Base-by-base conservation (phyloP, 1,140 invertebrate species). In the Maconellicoccus hirsutus region DNA sequence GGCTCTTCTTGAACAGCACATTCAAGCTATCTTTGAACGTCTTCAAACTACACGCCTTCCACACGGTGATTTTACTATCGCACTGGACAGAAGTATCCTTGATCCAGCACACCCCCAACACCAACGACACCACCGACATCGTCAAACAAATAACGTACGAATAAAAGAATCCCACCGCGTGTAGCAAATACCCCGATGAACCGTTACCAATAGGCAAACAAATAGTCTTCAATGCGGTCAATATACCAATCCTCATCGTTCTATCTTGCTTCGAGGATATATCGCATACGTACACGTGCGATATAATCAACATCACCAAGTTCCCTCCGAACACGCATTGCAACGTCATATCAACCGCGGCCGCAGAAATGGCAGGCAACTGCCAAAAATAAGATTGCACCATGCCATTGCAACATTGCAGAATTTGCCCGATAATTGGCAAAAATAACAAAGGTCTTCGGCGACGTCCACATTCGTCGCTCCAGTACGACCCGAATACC, bases 361-460 rank as follows among this genome's bases (percentile, higher is more conserved):
- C 8, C 16, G 61, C 29, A 25, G 38, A 22, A 22, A 23, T 7
- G 27, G 71, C 29, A 8, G 16, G 16, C 27, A 42, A 71, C n/a
- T 19, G n/a, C 71, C 61, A 69, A 71, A 63, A 66, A 66, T 16
- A 63, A 6, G 26, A 66, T 66, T 38, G 38, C 14, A 42, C 27
- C 26, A n/a, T 22, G 1, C 25, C 38, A 69, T 21, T 21, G 21
- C 23, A 66, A 23, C 0, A 38, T 69, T 69, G 61, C 61, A 71
- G n/a, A 66, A 71, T 23, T n/a, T 71, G 59, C 25, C 73, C 72
- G 1, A 72, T 42, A 12, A 79, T 76, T 6, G 82, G 77, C 7
- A 82, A 63, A 1, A 82, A 72, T 52, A 84, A 76, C 0, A 81
- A 78, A 10, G 80, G 72, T 75, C 82, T 82, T 38, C 81, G 73